Evolutionary conservation across 2,113 vertebrate genomes (phyloP).

Genomic region (Platanista minor): DNA sequence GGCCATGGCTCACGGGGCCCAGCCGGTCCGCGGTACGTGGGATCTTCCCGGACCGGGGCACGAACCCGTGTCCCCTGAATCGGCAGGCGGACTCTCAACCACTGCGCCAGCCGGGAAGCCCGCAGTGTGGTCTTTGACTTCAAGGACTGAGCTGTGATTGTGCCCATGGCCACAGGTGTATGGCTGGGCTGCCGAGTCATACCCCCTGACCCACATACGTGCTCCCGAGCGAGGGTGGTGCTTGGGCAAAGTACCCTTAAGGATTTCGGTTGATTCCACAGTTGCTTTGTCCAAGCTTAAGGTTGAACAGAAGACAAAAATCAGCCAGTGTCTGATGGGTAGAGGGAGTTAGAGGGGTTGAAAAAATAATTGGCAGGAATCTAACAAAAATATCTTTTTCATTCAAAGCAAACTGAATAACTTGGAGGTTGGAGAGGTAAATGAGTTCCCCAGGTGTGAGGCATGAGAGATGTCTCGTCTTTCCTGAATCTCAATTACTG

Average conservation of each 20-base stretch:
- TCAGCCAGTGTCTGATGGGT: neutral
- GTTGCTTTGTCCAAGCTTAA: neutral
- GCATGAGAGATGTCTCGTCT: fast-evolving
- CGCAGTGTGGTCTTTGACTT: neutral
- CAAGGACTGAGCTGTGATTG: neutral
- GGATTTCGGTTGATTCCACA: neutral
- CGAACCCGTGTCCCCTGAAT: too few relatives aligned
- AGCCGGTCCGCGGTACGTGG: too few relatives aligned
- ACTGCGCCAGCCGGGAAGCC: too few relatives aligned
- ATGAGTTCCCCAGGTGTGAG: neutral
- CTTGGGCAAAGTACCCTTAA: neutral
- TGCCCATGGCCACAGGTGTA: neutral
- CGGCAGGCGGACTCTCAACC: too few relatives aligned
- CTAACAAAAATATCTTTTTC: neutral
- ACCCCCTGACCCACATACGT: neutral
- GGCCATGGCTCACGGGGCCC: too few relatives aligned
- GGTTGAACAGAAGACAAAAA: neutral
- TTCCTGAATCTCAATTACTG: neutral
- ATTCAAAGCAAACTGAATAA: neutral
- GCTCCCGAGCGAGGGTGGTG: neutral
- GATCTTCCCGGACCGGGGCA: too few relatives aligned
- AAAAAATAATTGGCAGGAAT: neutral
- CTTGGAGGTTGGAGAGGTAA: neutral
- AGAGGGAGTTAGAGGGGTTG: neutral
- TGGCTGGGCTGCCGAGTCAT: neutral